Evolutionary conservation across 2,113 vertebrate genomes (phyloP).

Genomic region (Recurvirostra avosetta): DNA sequence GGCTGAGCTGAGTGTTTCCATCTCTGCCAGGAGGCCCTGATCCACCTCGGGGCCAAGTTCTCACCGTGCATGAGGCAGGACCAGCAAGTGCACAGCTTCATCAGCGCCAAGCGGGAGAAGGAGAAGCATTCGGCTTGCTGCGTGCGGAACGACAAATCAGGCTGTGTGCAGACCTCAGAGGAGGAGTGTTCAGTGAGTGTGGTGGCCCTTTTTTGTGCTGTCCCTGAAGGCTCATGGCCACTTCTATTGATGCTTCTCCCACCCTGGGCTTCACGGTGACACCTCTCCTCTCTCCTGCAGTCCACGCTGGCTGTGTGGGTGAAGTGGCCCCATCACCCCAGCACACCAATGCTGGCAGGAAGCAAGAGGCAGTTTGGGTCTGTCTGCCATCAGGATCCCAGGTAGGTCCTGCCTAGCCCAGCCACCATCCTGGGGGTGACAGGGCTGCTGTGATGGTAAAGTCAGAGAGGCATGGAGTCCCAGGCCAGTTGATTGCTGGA

Average conservation of each 20-base stretch:
- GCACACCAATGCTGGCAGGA: constrained; percentile 81
- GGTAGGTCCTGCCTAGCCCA: constrained; percentile 68
- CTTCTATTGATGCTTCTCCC: background rate
- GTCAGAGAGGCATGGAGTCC: background rate
- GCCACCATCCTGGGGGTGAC: background rate
- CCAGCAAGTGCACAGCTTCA: constrained; percentile 89
- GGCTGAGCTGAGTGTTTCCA: background rate
- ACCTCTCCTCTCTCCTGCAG: constrained; percentile 65
- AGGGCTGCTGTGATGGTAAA: background rate
- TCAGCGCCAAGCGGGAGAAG: constrained; percentile 81
- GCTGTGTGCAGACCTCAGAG: constrained; percentile 92
- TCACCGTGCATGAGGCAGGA: constrained; percentile 98
- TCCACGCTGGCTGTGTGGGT: constrained; percentile 96
- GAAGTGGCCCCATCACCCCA: constrained; percentile 91
- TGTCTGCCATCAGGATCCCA: constrained; percentile 97
- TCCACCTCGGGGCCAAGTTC: constrained; percentile 97
- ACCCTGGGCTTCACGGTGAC: background rate
- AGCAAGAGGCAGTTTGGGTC: constrained; percentile 85
- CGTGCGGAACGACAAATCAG: constrained; percentile 93
- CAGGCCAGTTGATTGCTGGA: background rate
- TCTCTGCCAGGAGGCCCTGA: constrained; percentile 87
- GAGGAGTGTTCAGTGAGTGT: constrained; percentile 94
- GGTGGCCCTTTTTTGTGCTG: background rate
- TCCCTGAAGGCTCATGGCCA: background rate
- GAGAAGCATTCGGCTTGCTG: constrained; percentile 95